Conservation (phyloP, 2,888 invertebrate species). For the Nemurella pictetii region DNA sequence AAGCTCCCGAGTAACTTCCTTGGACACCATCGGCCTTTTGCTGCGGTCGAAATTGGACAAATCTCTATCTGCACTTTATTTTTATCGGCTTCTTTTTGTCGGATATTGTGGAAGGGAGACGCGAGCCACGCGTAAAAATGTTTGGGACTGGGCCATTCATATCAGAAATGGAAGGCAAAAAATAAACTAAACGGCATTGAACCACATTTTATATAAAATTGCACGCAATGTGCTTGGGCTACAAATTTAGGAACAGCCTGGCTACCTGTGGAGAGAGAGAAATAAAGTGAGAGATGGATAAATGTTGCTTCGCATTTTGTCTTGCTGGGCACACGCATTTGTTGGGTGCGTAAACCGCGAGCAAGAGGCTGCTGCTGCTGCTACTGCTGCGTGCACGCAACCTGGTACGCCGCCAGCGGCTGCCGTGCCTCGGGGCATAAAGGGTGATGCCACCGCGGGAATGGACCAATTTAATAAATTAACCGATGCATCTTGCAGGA, state of each 20-base stretch:
- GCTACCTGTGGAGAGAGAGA: neutral
- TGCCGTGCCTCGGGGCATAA: neutral
- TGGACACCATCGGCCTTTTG: neutral
- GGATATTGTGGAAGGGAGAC: neutral
- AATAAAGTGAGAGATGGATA: neutral
- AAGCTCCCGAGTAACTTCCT: neutral
- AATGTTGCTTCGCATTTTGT: neutral
- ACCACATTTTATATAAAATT: neutral
- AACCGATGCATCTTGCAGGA: neutral
- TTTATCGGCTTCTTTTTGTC: neutral
- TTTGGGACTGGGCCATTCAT: neutral
- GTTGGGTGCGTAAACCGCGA: too few relatives aligned
- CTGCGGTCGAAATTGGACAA: neutral
- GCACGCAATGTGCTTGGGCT: neutral
- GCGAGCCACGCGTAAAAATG: neutral
- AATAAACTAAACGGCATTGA: neutral
- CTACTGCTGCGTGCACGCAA: neutral
- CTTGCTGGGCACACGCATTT: neutral
- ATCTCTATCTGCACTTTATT: neutral
- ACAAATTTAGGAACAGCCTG: neutral
- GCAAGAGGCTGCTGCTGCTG: too few relatives aligned
- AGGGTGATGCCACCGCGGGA: neutral
- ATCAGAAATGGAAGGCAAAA: neutral
- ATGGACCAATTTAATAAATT: neutral
- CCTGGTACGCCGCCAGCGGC: neutral